These are phyloP conservation scores for Panthera tigris DNA, from an alignment of 2,113 vertebrate genomes.

Conservation along the genomic window DNA sequence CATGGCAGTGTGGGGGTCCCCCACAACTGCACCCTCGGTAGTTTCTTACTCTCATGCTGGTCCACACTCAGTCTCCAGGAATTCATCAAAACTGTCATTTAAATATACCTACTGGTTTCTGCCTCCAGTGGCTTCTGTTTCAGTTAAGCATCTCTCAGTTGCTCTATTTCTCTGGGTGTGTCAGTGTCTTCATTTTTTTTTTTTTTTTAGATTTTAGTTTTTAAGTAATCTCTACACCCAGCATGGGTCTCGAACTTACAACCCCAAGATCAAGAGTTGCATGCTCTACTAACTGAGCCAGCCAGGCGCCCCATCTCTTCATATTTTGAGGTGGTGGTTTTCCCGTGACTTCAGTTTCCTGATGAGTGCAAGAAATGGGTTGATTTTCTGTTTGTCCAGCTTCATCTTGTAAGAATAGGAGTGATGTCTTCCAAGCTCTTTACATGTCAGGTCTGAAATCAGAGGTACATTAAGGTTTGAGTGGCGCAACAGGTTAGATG, in stretches of 20 bases:
- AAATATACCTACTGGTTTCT: background rate
- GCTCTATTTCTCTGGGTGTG: background rate
- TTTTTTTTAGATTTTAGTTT: background rate
- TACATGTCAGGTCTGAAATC: background rate
- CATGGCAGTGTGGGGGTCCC: background rate
- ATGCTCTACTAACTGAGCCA: background rate
- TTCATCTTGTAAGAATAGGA: background rate
- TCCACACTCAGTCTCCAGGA: background rate
- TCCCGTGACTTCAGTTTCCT: background rate
- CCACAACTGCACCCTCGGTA: background rate
- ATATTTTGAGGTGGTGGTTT: background rate
- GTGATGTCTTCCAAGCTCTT: background rate
- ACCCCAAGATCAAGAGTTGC: background rate
- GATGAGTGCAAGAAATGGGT: background rate
- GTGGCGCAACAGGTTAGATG: background rate
- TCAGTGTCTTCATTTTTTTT: background rate
- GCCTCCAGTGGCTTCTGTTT: background rate
- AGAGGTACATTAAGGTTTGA: background rate
- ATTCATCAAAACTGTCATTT: background rate
- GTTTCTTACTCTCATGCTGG: background rate
- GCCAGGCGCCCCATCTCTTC: background rate
- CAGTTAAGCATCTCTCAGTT: background rate
- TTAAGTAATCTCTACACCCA: background rate
- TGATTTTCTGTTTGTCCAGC: background rate
- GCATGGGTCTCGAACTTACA: background rate